Percentiles rank a stretch among this genome's conserved stretches.
These are phyloP conservation scores for Synanceia verrucosa DNA, from an alignment of 2,797 vertebrate species.

Conservation along the genomic window DNA sequence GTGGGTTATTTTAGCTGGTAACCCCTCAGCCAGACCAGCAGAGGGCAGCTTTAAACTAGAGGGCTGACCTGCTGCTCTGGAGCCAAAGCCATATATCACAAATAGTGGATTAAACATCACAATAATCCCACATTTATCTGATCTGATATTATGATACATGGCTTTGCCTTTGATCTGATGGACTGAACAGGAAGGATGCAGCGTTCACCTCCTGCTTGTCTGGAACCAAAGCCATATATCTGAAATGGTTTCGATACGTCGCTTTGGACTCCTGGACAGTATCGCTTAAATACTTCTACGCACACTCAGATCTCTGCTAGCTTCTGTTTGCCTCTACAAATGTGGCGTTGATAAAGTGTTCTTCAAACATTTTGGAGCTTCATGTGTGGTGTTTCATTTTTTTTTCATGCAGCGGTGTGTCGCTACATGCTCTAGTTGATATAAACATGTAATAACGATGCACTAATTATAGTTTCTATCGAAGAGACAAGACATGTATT, in stretches of 20 bases:
- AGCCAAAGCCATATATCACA: conserved; percentile 38
- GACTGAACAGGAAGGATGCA: neutral
- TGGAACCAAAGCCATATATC: conserved; percentile 41
- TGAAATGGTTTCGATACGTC: conserved; percentile 12
- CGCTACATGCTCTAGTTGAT: conserved; percentile 33
- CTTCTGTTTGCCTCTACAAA: conserved; percentile 34
- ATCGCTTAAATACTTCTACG: conserved; percentile 5
- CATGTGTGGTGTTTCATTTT: conserved; percentile 39
- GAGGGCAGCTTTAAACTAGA: conserved; percentile 16
- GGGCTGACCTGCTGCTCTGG: conserved; percentile 12
- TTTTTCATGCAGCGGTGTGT: conserved; percentile 41
- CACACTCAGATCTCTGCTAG: conserved; percentile 39
- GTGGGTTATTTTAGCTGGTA: neutral
- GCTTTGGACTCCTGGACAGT: conserved; percentile 29
- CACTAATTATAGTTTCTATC: conserved; percentile 61
- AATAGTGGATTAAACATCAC: conserved; percentile 15
- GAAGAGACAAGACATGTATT: conserved; percentile 32
- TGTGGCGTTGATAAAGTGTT: conserved; percentile 61
- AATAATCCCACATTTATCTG: neutral
- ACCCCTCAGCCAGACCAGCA: conserved; percentile 28
- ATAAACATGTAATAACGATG: conserved; percentile 63
- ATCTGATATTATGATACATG: conserved; percentile 28
- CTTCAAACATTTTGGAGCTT: conserved; percentile 60
- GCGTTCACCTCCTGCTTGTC: conserved; percentile 9
- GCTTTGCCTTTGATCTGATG: conserved; percentile 20